phyloP scores from a whole-genome alignment of 1,140 invertebrate genomes.

The Pentalonia nigronervosa region DNA sequence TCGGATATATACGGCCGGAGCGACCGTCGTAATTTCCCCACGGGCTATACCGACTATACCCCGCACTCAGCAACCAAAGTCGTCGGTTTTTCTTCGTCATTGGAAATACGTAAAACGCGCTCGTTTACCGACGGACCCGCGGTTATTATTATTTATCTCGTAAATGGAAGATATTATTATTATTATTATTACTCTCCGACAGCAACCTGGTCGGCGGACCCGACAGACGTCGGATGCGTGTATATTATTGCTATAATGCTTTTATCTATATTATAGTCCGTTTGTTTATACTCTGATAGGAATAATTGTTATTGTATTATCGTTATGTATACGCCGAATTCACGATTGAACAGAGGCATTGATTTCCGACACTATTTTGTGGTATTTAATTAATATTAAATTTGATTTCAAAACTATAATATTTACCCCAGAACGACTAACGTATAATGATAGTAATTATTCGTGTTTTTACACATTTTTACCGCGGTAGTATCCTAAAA shows the following conservation, averaged over 20 bases:
- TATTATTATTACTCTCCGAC: too few species aligned
- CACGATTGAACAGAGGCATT: neutral
- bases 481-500: too few species aligned
- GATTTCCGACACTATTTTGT: neutral
- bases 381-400: neutral
- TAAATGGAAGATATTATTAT: neutral
- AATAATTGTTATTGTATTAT: too few species aligned
- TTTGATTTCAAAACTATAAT: neutral
- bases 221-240: neutral
- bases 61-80: neutral
- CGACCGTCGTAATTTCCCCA: slow-evolving; percentile 19
- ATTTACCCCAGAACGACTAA: too few species aligned
- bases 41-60: neutral
- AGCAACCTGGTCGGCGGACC: neutral
- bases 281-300: too few species aligned
- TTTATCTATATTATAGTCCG: neutral
- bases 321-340: neutral
- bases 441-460: neutral
- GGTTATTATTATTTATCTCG: slow-evolving; percentile 13
- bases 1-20: neutral
- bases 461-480: too few species aligned
- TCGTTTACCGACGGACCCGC: neutral
- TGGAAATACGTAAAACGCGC: neutral
- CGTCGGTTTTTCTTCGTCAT: slow-evolving; percentile 33
- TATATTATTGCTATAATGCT: neutral